Percentiles rank a stretch among this genome's conserved stretches.
These are phyloP conservation scores for Rhabdomys pumilio DNA, from an alignment of 2,797 vertebrate species.

Conservation along the genomic window DNA sequence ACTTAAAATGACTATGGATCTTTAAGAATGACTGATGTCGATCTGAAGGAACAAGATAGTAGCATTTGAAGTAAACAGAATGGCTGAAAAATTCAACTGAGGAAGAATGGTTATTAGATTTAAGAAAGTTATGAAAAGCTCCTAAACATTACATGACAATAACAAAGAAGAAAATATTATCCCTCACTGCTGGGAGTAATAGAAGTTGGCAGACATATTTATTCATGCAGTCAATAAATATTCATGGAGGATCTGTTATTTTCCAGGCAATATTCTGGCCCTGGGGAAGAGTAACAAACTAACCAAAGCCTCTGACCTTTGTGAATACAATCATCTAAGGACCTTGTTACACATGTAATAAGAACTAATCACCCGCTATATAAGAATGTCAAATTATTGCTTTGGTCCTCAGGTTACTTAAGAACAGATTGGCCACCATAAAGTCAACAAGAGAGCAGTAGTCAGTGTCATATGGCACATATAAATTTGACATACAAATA, in stretches of 20 bases:
- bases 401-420: slow-evolving; percentile 1
- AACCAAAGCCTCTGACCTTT: slow-evolving; percentile 15
- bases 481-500: not conserved
- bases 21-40: slow-evolving; percentile 53
- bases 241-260: slow-evolving; percentile 2
- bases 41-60: not conserved
- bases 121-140: slow-evolving; percentile 49
- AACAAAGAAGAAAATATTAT: slow-evolving; percentile 46
- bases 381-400: slow-evolving; percentile 14
- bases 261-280: slow-evolving; percentile 42
- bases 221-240: slow-evolving; percentile 45
- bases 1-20: slow-evolving; percentile 25
- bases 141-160: slow-evolving; percentile 44
- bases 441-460: not conserved
- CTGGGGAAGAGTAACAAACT: slow-evolving; percentile 9
- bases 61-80: slow-evolving; percentile 60
- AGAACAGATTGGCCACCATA: slow-evolving; percentile 19
- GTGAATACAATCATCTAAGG: not conserved
- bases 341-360: not conserved
- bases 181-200: slow-evolving; percentile 1
- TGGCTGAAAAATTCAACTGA: not conserved
- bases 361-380: not conserved
- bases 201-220: slow-evolving; percentile 36
- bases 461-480: not conserved
- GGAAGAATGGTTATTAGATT: slow-evolving; percentile 1